These are phyloP conservation scores for Ommatoiulus sabulosus DNA, from an alignment of 2,888 invertebrate species.

Conservation along the genomic window DNA sequence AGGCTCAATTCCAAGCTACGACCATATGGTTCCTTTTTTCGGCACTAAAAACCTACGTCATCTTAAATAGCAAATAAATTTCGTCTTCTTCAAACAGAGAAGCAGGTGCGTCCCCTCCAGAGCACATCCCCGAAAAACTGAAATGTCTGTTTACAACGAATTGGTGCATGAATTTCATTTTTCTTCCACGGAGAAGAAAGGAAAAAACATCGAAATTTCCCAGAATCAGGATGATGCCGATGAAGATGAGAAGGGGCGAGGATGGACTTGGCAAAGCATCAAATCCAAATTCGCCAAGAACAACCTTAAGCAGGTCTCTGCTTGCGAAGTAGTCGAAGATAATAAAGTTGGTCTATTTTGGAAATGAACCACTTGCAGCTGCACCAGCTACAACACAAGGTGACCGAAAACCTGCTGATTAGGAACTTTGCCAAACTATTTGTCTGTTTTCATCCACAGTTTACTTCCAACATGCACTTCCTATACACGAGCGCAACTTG, in stretches of 20 bases:
- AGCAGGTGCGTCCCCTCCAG: conserved; percentile 4
- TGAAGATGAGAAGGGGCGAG: neutral
- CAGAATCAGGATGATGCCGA: neutral
- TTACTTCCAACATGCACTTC: conserved; percentile 38
- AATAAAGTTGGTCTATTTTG: conserved; percentile 47
- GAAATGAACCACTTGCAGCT: conserved; percentile 45
- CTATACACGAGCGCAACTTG: neutral
- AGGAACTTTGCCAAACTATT: conserved; percentile 47
- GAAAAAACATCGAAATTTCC: neutral
- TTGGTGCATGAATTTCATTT: neutral
- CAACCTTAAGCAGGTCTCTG: neutral
- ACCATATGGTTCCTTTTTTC: conserved; percentile 27
- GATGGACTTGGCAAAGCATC: neutral
- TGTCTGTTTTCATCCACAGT: conserved; percentile 39
- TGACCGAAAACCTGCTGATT: conserved; percentile 53
- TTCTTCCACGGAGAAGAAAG: neutral
- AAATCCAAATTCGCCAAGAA: neutral
- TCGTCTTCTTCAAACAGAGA: neutral
- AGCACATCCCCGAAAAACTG: neutral
- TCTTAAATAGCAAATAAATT: conserved; percentile 34
- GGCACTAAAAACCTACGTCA: neutral
- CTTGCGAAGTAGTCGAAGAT: conserved; percentile 19
- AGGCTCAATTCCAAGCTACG: neutral
- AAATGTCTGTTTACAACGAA: neutral
- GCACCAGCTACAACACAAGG: conserved; percentile 7